A percentile compares a stretch with the other conserved stretches of the same genome.
These are phyloP conservation scores for Tenualosa thibaudeaui DNA, from an alignment of 2,797 vertebrate species.

Conservation along the genomic window DNA sequence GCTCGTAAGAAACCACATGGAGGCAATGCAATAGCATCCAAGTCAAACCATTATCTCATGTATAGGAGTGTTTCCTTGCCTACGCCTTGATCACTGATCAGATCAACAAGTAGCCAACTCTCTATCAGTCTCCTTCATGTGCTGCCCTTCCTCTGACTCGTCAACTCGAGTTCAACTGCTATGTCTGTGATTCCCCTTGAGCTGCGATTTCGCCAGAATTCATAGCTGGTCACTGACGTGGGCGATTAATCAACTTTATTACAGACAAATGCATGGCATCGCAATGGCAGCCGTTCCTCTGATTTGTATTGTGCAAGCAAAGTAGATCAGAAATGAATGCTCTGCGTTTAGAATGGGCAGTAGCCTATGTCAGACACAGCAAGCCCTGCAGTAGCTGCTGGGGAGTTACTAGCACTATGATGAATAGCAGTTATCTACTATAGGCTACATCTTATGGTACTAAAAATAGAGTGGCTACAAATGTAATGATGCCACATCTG, in stretches of 20 bases:
- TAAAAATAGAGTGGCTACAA: not conserved
- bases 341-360: not conserved
- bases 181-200: not conserved
- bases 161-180: not conserved
- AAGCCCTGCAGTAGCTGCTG: not conserved
- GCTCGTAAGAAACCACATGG: not conserved
- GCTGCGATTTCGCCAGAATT: not conserved
- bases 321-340: too few relatives aligned
- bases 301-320: too few relatives aligned
- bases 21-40: not conserved
- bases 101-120: constrained; percentile 10
- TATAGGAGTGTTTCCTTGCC: not conserved
- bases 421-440: not conserved
- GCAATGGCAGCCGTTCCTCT: not conserved
- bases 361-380: not conserved
- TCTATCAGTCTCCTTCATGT: not conserved
- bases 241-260: not conserved
- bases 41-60: not conserved
- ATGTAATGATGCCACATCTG: not conserved
- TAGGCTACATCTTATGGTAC: not conserved
- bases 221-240: constrained; percentile 11
- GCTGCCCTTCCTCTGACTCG: not conserved
- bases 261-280: not conserved
- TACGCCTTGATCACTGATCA: not conserved
- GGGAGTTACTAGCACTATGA: not conserved